phyloP scores from a whole-genome alignment of 1,140 invertebrate species.

The Oreohelix idahoensis region DNA sequence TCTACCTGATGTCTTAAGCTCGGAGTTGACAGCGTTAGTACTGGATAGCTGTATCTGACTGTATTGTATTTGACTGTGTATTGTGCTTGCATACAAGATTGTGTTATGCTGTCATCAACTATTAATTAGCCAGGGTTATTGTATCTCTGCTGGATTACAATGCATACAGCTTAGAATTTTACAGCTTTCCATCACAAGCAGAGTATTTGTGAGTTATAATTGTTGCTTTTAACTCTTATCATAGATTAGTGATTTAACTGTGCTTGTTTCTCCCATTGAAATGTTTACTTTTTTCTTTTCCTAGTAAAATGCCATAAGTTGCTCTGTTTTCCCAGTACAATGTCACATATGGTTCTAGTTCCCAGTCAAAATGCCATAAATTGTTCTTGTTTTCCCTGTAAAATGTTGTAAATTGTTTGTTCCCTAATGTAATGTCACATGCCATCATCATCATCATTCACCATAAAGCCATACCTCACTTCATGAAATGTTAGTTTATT shows the following conservation, averaged over 20 bases:
- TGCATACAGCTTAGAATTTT: too few species aligned
- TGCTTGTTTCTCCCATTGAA: not conserved
- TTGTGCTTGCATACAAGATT: too few species aligned
- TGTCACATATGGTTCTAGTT: not conserved
- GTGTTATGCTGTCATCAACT: not conserved
- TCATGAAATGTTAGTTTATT: not conserved
- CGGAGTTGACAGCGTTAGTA: too few species aligned
- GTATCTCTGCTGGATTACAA: not conserved
- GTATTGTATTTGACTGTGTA: too few species aligned
- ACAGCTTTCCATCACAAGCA: not conserved
- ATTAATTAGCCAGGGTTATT: not conserved
- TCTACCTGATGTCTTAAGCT: too few species aligned
- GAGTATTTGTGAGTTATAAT: not conserved
- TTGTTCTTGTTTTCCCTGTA: not conserved
- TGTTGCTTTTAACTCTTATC: not conserved
- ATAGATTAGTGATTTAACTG: not conserved
- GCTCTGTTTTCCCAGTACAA: not conserved
- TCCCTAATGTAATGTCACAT: not conserved
- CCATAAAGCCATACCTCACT: not conserved
- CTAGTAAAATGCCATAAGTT: not conserved
- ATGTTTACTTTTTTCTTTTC: too few species aligned
- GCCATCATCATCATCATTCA: not conserved
- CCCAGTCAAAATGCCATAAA: too few species aligned
- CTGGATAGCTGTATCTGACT: too few species aligned
- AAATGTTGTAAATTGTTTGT: not conserved